Evolutionary conservation across 1,140 invertebrate species (phyloP), one percentile per base, ranked within the genome.

Genomic region (Drosophila leontia): DNA sequence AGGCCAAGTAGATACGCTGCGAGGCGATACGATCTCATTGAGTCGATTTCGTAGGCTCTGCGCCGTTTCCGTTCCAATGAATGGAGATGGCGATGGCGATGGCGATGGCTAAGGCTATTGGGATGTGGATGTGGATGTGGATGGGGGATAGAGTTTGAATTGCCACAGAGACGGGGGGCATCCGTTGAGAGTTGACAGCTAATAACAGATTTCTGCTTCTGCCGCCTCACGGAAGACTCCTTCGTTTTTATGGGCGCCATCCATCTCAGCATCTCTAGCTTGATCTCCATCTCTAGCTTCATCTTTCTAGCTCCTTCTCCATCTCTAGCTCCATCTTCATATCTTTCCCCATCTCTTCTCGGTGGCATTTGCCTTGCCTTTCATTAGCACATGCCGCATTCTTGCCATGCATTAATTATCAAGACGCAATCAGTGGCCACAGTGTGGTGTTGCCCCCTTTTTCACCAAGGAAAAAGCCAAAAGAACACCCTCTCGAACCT

Each of bases 391-490:
- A 44, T 64, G 67, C 62, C 77, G 68, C 72, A 88, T 90, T 81
- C 75, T 59, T 88, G 78, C 71, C 63, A 80, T 68, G 85, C 84
- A 84, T 84, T 83, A 81, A 84, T 88, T 88, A 88, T 88, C 84
- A 78, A 75, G 68, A 53, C 75, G 78, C 74, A 88, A 84, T 83
- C 81, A 83, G 47, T 55, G 55, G 48, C 26, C 15, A 32, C 23
- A 29, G 13, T n/a, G 15, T 13, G 5, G n/a, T 47, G 0, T 13
- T 13, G 9, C 5, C 11, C 13, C 7, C 29, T 11, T 5, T 29
- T 9, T 4, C 3, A 1, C 7, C 32, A 12, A 19, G 17, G 17
- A 35, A 55, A 8, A 8, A 9, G 8, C 48, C 15, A 7, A 53
- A 53, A 35, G 17, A 34, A 53, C 35, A 55, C 2, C 17, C 51